Conservation (phyloP, 2,113 vertebrate species). For the Thinocorus orbignyianus region DNA sequence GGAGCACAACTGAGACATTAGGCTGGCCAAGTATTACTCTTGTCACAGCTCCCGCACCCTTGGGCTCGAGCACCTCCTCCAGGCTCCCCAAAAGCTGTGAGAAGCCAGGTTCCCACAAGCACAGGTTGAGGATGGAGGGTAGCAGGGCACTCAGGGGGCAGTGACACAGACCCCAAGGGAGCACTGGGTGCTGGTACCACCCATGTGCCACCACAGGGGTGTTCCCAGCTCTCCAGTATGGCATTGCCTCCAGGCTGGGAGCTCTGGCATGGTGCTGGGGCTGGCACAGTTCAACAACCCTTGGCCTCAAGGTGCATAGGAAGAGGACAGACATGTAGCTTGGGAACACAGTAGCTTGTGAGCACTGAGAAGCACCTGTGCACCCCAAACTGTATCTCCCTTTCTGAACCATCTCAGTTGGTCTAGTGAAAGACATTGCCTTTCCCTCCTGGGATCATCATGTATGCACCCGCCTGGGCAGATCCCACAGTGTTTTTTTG, state of each 20-base stretch:
- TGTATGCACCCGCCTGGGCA: fast-evolving
- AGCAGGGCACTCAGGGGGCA: background rate
- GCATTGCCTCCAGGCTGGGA: fast-evolving
- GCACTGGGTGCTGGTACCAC: background rate
- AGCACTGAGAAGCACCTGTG: background rate
- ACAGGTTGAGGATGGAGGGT: background rate
- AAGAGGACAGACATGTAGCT: fast-evolving
- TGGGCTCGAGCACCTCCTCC: background rate
- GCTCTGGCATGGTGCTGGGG: background rate
- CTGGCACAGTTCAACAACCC: background rate
- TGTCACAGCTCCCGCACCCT: background rate
- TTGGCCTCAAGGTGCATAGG: fast-evolving
- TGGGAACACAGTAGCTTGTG: background rate
- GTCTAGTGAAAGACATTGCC: background rate
- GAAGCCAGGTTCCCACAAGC: fast-evolving
- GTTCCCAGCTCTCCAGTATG: background rate
- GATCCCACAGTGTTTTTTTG: fast-evolving
- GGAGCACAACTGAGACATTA: background rate
- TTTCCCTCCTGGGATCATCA: fast-evolving
- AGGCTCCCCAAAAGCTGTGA: background rate
- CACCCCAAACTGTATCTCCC: background rate
- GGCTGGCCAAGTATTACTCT: background rate
- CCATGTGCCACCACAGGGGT: fast-evolving
- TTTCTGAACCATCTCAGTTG: background rate
- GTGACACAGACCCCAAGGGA: background rate